Conservation (phyloP, 35 echinoderm and acorn worm genomes). For the Apostichopus japonicus region DNA sequence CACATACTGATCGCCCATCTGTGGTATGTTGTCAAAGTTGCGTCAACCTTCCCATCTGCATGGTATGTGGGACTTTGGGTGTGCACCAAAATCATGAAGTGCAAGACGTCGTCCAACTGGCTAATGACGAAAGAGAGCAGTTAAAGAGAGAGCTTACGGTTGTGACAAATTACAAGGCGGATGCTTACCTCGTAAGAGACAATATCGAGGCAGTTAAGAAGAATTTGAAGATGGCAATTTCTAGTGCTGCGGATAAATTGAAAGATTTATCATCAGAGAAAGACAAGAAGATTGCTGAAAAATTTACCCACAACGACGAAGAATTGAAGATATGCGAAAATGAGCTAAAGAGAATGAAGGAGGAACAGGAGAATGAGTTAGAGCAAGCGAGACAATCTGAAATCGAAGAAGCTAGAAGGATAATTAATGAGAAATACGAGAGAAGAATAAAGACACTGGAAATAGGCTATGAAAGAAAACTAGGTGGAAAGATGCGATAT, state of each 20-base stretch:
- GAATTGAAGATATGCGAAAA: not conserved
- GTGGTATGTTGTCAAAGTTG: conserved; percentile 15
- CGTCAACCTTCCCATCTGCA: conserved; percentile 24
- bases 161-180: not conserved
- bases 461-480: no score
- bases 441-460: not conserved
- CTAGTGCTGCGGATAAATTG: not conserved
- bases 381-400: not conserved
- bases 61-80: conserved; percentile 2
- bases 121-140: not conserved
- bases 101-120: not conserved
- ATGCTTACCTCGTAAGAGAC: not conserved
- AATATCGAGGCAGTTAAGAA: not conserved
- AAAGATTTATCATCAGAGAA: not conserved
- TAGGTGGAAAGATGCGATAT: not conserved
- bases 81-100: not conserved
- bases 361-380: no score
- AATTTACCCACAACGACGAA: not conserved
- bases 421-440: not conserved
- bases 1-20: not conserved
- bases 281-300: not conserved
- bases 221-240: not conserved
- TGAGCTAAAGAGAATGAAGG: not conserved
- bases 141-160: not conserved
- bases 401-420: not conserved